Evolutionary conservation across 2,113 vertebrate genomes (phyloP), one percentile per base, ranked within the genome.

Genomic region (Pygoscelis antarcticus): DNA sequence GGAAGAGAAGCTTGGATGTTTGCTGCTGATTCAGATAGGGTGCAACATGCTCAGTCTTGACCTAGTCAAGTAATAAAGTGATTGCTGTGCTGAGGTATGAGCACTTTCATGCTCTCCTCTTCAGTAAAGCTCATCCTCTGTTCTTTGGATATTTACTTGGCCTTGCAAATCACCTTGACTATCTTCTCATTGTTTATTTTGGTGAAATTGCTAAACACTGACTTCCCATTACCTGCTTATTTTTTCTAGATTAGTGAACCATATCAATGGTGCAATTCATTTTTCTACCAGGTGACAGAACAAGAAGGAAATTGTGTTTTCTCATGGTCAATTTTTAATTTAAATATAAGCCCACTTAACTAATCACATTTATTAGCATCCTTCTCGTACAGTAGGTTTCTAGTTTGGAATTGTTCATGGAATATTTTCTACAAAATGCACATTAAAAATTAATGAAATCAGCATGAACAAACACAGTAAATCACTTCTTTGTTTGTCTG

Each of bases 381-480:
- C 4, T 72, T 92, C 40, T 66, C 11, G 1, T 54, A 75, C 9
- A 92, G 13, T 34, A 58, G 22, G 1, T 64, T 84, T 89, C 20
- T 79, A 72, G 29, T 82, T 91, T 82, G 52, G 26, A 82, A 71
- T 42, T 76, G 44, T 68, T 96, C 76, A 62, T 51, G 7, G 38
- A 81, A 26, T 29, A 64, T 89, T 90, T 95, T 84, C 58, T 89
- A 78, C 23, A 76, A 87, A 83, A 71, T 38, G 8, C 9, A 19
- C 7, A 44, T 84, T 60, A 84, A 95, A 96, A 93, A 77, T n/a
- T 65, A 89, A 94, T 79, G 14, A 71, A 87, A 71, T 79, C 44
- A 54, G 11, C 34, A 83, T 51, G 62, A 83, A 89, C 25, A 83
- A 83, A 51, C 22, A 72, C 30, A 82, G 38, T 36, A 93, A 93